Evolutionary conservation across 2,888 invertebrate species (phyloP).

Genomic region (Tachina fera): DNA sequence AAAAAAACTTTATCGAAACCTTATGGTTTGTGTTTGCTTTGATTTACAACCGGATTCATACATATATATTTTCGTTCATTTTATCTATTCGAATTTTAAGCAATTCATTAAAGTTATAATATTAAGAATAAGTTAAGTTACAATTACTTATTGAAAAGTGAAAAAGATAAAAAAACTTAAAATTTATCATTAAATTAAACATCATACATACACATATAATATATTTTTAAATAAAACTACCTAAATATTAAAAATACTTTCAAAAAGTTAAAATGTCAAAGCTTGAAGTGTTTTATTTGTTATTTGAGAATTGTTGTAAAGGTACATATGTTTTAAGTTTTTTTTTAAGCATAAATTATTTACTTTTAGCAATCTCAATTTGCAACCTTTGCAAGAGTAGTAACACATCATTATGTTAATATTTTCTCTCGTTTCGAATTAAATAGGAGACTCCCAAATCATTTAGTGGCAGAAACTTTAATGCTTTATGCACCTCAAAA

Average conservation of each 20-base stretch:
- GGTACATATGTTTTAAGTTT: background rate
- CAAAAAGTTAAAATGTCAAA: constrained; percentile 58
- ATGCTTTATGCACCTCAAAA: no score
- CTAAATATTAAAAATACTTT: constrained; percentile 62
- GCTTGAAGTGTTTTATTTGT: constrained; percentile 1
- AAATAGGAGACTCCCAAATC: no score
- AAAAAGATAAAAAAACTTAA: constrained; percentile 40
- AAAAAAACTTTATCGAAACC: constrained; percentile 4
- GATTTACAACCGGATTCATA: constrained; percentile 18
- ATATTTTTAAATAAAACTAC: constrained; percentile 70
- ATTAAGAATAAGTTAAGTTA: constrained; percentile 38
- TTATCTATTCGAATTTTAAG: constrained; percentile 33
- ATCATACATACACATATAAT: constrained; percentile 55
- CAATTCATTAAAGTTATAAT: constrained; percentile 35
- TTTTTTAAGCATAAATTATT: background rate
- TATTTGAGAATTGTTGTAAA: background rate
- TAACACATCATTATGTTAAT: no score
- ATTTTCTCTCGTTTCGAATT: no score
- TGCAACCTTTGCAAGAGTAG: no score
- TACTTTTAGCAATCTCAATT: background rate
- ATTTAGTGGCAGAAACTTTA: no score
- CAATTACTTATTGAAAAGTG: constrained; percentile 47
- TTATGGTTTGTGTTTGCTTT: constrained; percentile 33
- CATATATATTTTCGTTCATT: constrained; percentile 34
- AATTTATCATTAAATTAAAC: constrained; percentile 52